Conservation (phyloP, 2,113 vertebrate species). For the Octodon degus region DNA sequence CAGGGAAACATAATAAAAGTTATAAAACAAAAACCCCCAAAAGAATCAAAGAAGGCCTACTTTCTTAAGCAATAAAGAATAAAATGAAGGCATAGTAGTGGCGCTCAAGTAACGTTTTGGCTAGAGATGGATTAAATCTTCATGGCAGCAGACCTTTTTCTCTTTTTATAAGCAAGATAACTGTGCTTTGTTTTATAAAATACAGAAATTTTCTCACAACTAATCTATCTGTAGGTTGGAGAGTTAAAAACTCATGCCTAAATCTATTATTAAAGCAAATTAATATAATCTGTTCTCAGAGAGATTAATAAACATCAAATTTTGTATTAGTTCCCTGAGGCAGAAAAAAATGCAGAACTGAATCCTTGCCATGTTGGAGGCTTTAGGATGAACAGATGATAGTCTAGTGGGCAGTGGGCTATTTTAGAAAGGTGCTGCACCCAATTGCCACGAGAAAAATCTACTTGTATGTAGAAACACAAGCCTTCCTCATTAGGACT, state of each 20-base stretch:
- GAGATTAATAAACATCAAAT: constrained; percentile 27
- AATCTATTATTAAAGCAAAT: constrained; percentile 24
- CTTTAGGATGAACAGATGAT: constrained; percentile 25
- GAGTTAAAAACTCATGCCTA: not conserved
- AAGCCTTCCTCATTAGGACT: not conserved
- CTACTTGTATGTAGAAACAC: constrained; percentile 56
- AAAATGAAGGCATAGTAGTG: not conserved
- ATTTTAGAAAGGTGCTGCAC: constrained; percentile 50
- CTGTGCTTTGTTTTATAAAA: not conserved
- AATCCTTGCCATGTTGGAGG: not conserved
- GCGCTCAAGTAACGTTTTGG: not conserved
- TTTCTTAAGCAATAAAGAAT: constrained; percentile 24
- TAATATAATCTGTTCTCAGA: constrained; percentile 8
- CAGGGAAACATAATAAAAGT: not conserved
- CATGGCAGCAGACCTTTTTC: not conserved
- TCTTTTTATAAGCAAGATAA: not conserved
- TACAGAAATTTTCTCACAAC: not conserved
- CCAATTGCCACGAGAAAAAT: not conserved
- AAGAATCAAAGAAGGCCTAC: not conserved
- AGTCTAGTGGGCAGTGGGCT: not conserved
- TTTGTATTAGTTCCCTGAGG: not conserved
- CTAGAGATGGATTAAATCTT: not conserved
- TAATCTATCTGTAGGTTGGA: not conserved
- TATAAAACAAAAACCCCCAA: not conserved
- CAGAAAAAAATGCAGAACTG: not conserved